These are phyloP conservation scores for Pyralis farinalis DNA, from an alignment of 2,888 invertebrate species.

Conservation along the genomic window DNA sequence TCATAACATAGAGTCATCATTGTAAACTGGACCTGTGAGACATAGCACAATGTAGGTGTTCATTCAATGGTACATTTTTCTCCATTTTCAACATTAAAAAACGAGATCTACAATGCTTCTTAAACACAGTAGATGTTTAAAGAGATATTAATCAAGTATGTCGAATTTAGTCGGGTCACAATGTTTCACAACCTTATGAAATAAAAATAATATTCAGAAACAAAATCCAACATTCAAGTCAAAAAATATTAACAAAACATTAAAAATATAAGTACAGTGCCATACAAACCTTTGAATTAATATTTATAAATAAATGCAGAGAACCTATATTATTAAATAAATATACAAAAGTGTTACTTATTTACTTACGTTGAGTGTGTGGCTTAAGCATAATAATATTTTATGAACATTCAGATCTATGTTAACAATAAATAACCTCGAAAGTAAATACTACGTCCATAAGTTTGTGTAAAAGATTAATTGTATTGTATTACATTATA, in stretches of 20 bases:
- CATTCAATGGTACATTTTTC: too few species aligned
- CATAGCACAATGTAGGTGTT: too few species aligned
- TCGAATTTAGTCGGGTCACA: too few species aligned
- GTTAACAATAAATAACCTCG: background rate
- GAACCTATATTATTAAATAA: background rate
- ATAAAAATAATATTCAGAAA: constrained; percentile 2
- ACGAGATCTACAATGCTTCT: too few species aligned
- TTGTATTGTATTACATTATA: too few species aligned
- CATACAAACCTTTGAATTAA: constrained; percentile 2
- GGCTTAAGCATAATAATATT: too few species aligned
- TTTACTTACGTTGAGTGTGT: background rate
- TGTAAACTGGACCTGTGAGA: too few species aligned
- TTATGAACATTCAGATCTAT: background rate
- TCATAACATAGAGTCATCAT: too few species aligned
- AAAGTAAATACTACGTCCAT: background rate
- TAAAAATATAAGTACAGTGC: constrained; percentile 5
- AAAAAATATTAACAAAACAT: constrained; percentile 8
- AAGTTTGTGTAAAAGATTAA: background rate
- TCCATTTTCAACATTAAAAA: too few species aligned
- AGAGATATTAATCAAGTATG: too few species aligned
- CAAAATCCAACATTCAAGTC: constrained; percentile 2
- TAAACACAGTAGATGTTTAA: too few species aligned
- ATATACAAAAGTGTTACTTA: background rate
- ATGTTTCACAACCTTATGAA: constrained; percentile 1
- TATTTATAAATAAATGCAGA: constrained; percentile 4